Base-by-base conservation (phyloP, 2,888 invertebrate genomes). In the Cantharis flavilabris region DNA sequence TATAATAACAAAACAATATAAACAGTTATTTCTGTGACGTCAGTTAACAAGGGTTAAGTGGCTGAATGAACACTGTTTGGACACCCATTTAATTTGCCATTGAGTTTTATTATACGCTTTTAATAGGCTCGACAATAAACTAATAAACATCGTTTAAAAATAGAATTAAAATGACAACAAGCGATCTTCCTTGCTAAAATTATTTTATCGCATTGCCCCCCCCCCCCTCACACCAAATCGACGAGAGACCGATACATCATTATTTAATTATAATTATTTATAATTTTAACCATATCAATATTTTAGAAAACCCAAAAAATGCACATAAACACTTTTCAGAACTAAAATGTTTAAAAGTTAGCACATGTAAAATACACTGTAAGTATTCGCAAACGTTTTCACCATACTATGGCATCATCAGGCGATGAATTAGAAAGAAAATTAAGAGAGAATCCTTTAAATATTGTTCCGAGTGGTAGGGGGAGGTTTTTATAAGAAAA, bases 21-120 rank as follows among this genome's bases (percentile, higher is more conserved):
- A 76, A 76, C 72, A 73, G 72, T 73, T 70, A 69, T 65, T 70
- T 64, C 63, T 74, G 65, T 79, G 79, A 77, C 79, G 79, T 79
- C 77, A 79, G 62, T 75, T 71, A 75, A 79, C 71, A 62, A 77
- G 79, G 77, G 79, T 77, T 79, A 79, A 79, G 79, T 79, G 79
- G 71, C 71, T 77, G 71, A 79, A 79, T 77, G 74, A 77, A 74
- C 74, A 71, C 77, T 69, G 72, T 72, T 70, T 76, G 76, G 72
- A 67, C 62, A 76, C 72, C 70, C 72, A 70, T 72, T 76, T 76
- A 76, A 72, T 76, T 76, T 76, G 71, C 71, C 28, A 75, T 72
- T 63, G 70, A 69, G 14, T 76, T 76, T 76, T 76, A 75, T 65
- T 73, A 70, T 33, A 69, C 73, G 73, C 73, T 69, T 67, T 73